Conservation (phyloP, 2,113 vertebrate genomes). For the Phrynocephalus versicolor region DNA sequence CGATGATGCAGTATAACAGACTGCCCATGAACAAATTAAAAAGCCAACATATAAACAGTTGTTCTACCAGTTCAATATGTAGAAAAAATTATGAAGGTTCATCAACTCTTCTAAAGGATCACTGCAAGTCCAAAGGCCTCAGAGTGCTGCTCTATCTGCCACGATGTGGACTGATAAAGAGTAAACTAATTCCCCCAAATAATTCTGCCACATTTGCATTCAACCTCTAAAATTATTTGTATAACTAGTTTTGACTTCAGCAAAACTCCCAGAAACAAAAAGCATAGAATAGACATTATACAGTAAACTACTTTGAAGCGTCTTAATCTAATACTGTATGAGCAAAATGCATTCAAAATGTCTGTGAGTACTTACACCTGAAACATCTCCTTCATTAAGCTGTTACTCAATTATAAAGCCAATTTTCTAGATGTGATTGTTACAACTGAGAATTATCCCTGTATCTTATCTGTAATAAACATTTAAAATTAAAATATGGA, state of each 20-base stretch:
- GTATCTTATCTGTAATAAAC: background rate
- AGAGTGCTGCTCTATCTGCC: background rate
- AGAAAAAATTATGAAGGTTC: background rate
- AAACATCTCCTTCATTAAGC: no score
- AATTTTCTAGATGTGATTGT: background rate
- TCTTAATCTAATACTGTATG: slow-evolving; percentile 34
- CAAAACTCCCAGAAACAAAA: slow-evolving; percentile 45
- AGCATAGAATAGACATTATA: slow-evolving; percentile 39
- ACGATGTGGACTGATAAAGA: background rate
- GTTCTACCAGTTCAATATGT: background rate
- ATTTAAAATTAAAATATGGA: background rate
- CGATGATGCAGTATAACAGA: no score
- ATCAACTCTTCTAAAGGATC: background rate
- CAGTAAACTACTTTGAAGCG: background rate
- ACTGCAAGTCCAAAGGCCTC: background rate
- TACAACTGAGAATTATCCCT: background rate
- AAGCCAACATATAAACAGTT: no score
- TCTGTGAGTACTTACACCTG: background rate
- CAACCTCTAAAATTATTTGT: background rate
- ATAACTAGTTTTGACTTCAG: background rate
- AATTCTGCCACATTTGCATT: background rate
- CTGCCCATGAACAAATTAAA: no score
- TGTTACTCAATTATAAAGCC: background rate
- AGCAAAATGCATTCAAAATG: slow-evolving; percentile 24
- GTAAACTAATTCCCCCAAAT: background rate